A percentile compares a stretch with the other conserved stretches of the same genome.
Evolutionary conservation across 37 sponge, comb jelly and placozoan species (phyloP).

Genomic region (Ianthella basta): DNA sequence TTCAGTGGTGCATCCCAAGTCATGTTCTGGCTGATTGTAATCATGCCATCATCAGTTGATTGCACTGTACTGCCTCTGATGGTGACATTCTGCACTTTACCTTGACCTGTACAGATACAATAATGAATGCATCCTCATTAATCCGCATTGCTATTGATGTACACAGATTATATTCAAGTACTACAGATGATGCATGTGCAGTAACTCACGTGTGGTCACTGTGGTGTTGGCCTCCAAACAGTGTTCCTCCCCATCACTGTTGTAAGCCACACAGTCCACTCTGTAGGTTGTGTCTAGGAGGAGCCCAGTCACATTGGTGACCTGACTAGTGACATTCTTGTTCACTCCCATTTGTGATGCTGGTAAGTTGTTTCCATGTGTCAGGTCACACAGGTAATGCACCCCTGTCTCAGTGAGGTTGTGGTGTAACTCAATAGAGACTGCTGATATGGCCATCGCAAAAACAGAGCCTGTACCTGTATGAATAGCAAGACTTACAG

Average conservation of each 20-base stretch:
- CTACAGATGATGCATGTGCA: too few relatives aligned
- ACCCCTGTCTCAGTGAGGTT: too few relatives aligned
- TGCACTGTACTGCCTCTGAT: not conserved
- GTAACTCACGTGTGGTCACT: not conserved
- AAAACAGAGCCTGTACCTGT: too few relatives aligned
- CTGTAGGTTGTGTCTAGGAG: constrained; percentile 2
- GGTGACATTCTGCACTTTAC: not conserved
- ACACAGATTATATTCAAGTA: too few relatives aligned
- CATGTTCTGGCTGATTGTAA: not conserved
- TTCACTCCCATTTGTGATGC: too few relatives aligned
- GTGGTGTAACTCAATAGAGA: too few relatives aligned
- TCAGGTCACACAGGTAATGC: too few relatives aligned
- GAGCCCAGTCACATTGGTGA: not conserved
- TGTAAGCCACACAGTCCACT: not conserved
- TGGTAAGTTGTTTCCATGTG: too few relatives aligned
- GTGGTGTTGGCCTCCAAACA: not conserved
- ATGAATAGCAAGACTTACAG: too few relatives aligned
- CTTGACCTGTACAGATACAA: not conserved
- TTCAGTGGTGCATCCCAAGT: not conserved
- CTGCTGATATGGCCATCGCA: too few relatives aligned
- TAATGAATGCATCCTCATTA: not conserved
- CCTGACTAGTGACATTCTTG: too few relatives aligned
- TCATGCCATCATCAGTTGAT: not conserved
- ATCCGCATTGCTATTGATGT: too few relatives aligned
- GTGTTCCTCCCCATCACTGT: not conserved